Evolutionary conservation across 2,113 vertebrate species (phyloP).

Genomic region (Protomyctophum bolini): DNA sequence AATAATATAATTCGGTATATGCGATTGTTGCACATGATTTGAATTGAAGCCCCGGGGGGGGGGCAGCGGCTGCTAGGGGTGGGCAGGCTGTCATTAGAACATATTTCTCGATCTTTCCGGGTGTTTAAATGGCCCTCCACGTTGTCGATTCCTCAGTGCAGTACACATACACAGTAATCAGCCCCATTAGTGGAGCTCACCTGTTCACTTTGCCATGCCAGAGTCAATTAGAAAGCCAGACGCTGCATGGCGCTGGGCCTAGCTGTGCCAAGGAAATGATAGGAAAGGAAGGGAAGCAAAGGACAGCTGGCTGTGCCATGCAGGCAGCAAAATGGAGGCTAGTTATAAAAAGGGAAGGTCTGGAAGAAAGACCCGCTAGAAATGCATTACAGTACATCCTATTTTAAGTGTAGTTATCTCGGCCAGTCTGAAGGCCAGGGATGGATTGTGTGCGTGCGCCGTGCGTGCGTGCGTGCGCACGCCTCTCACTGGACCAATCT

Average conservation of each 20-base stretch:
- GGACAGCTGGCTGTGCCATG: background rate
- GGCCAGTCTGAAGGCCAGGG: too few species aligned
- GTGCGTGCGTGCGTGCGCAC: too few species aligned
- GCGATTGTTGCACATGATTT: background rate
- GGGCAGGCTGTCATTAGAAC: conserved; percentile 21
- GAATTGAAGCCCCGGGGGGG: background rate
- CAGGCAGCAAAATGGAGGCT: background rate
- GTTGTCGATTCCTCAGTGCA: conserved; percentile 32
- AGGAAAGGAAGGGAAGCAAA: background rate
- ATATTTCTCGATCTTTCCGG: conserved; percentile 22
- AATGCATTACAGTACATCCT: too few species aligned
- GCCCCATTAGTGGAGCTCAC: conserved; percentile 57
- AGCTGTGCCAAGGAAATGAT: conserved; percentile 27
- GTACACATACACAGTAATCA: conserved; percentile 35
- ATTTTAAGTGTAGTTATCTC: too few species aligned
- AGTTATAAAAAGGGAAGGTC: too few species aligned
- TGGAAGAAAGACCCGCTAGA: too few species aligned
- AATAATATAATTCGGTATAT: background rate
- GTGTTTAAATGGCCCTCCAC: conserved; percentile 25
- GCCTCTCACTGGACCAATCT: too few species aligned
- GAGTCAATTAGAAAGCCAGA: conserved; percentile 40
- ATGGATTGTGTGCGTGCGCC: too few species aligned
- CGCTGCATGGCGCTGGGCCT: background rate
- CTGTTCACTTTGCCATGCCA: conserved; percentile 55
- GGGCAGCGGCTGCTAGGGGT: background rate